Base-by-base conservation (phyloP, 1,140 invertebrate genomes). In the Babylonia areolata region DNA sequence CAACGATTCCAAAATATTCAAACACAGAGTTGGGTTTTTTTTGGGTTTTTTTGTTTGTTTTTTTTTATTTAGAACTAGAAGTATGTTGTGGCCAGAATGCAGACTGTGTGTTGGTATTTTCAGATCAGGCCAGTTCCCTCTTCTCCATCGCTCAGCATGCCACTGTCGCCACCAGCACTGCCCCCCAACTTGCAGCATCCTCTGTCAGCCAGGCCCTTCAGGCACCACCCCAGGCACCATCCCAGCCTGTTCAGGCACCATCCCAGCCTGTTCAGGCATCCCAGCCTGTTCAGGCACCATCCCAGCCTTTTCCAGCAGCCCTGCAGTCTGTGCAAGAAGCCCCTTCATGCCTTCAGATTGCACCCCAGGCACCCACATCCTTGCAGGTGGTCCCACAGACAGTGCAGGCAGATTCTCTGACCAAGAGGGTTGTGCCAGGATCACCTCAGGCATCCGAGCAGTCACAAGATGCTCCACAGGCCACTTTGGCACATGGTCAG, bases 91-190 rank as follows among this genome's bases (percentile, higher is more conserved):
- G n/a, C n/a, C n/a, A n/a, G n/a, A n/a, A n/a, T n/a, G n/a, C n/a
- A n/a, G n/a, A n/a, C n/a, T n/a, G n/a, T n/a, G n/a, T n/a, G n/a
- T n/a, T 81, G 23, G 31, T 51, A 2, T 11, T 54, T n/a, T 31
- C 82, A 84, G 82, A 71, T 39, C 82, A 84, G 82, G 35, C 69
- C 20, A 33, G 37, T 17, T 73, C 64, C 82, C 46, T 84, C 82
- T 84, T 84, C 28, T 84, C 82, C 35, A 84, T 73, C 2, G 82
- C 40, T 40, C 82, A 73, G 23, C 58, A 64, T 9, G 28, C 35
- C 15, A 11, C 58, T 28, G 58, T n/a, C 20, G 23, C 58, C 58
- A 64, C 12, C 28, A 20, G 15, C 28, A 23, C 58, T 23, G 5
- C 17, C 58, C 23, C 58, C 58, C 58, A 64, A 6, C 5, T 5